These are phyloP conservation scores for Aphaenogaster rudis DNA, from an alignment of 1,140 invertebrate species.

Conservation along the genomic window DNA sequence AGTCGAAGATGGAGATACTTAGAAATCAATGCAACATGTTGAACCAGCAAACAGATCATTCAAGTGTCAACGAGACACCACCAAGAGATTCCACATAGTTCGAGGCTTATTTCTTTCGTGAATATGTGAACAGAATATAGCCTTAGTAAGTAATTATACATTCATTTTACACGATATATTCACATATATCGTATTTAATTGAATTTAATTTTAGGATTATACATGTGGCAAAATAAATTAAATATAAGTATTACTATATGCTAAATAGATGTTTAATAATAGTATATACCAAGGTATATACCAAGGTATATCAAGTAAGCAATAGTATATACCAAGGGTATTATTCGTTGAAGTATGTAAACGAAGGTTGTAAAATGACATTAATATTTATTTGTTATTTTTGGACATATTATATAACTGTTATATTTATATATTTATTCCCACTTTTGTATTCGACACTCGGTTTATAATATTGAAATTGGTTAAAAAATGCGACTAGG, in stretches of 20 bases:
- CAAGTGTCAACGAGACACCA: neutral
- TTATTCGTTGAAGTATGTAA: slow-evolving; percentile 14
- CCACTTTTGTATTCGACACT: neutral
- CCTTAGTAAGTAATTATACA: neutral
- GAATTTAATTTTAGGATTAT: slow-evolving; percentile 26
- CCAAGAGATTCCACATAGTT: slow-evolving; percentile 31
- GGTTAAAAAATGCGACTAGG: slow-evolving; percentile 13
- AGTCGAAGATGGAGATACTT: slow-evolving; percentile 75
- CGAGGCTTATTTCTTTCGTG: neutral
- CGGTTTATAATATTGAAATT: slow-evolving; percentile 17
- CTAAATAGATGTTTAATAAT: slow-evolving; percentile 15
- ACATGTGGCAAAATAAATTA: slow-evolving; percentile 14
- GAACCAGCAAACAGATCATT: slow-evolving; percentile 20
- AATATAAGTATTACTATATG: slow-evolving; percentile 28
- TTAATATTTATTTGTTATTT: slow-evolving; percentile 47
- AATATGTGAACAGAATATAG: slow-evolving; percentile 10
- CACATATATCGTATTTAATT: slow-evolving; percentile 20
- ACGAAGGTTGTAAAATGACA: slow-evolving; percentile 25
- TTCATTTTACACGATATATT: slow-evolving; percentile 17
- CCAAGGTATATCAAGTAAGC: too few relatives aligned
- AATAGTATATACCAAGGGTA: neutral
- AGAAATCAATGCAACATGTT: slow-evolving; percentile 48
- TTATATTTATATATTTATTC: slow-evolving; percentile 55
- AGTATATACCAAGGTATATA: neutral
- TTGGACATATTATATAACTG: slow-evolving; percentile 23